phyloP scores from a whole-genome alignment of 2,797 vertebrate species.

The Enteromius thamalakanensis region DNA sequence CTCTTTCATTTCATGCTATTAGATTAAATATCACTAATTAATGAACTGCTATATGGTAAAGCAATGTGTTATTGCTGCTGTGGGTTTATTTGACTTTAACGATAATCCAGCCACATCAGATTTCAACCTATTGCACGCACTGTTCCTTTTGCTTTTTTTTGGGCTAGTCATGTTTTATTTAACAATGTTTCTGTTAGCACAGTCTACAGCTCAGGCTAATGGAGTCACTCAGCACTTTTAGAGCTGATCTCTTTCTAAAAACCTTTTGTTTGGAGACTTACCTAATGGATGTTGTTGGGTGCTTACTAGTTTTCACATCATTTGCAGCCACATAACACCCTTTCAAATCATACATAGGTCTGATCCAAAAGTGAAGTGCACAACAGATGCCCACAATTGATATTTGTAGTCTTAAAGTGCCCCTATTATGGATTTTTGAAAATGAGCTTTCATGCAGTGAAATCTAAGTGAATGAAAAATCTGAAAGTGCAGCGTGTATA shows the following conservation, averaged over 20 bases:
- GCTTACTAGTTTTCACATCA: background rate
- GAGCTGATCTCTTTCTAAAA: background rate
- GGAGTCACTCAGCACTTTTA: constrained; percentile 12
- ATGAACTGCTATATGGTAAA: constrained; percentile 47
- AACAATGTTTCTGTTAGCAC: background rate
- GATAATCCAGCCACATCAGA: constrained; percentile 18
- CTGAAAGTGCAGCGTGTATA: too few species aligned
- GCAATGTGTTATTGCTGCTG: constrained; percentile 39
- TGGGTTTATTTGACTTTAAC: constrained; percentile 58
- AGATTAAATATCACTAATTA: constrained; percentile 63
- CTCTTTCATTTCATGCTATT: constrained; percentile 58
- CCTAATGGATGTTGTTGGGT: background rate
- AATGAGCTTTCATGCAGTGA: too few species aligned
- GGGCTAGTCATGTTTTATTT: constrained; percentile 32
- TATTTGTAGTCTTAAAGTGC: background rate
- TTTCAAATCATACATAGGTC: background rate
- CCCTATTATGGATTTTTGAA: too few species aligned
- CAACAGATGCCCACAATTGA: background rate
- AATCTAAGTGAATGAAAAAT: too few species aligned
- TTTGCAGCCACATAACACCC: background rate
- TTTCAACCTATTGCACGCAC: background rate
- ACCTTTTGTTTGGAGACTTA: background rate
- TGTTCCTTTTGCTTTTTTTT: background rate
- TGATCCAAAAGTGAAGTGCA: background rate
- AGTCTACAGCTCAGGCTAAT: background rate